phyloP scores from a whole-genome alignment of 2,113 vertebrate genomes.

The Amblyornis subalaris region DNA sequence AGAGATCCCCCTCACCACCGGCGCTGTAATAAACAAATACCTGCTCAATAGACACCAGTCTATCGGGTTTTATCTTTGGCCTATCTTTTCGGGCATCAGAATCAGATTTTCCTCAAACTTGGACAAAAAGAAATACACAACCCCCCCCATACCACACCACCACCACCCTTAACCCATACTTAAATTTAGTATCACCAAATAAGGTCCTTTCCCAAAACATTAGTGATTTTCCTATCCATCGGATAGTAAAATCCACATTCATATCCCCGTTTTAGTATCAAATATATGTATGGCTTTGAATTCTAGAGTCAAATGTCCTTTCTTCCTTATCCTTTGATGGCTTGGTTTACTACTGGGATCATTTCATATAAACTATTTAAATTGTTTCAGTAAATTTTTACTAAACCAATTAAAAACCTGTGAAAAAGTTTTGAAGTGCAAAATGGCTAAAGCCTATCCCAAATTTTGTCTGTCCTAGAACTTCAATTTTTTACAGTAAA shows the following conservation, averaged over 20 bases:
- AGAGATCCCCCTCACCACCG: no score
- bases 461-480: background rate
- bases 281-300: background rate
- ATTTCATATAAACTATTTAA: background rate
- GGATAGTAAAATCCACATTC: background rate
- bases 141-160: background rate
- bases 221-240: background rate
- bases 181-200: background rate
- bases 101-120: background rate
- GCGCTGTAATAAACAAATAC: no score
- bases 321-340: background rate
- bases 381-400: background rate
- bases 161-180: background rate
- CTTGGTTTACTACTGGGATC: background rate
- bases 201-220: background rate
- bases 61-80: no score
- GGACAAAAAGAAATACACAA: background rate
- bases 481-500: background rate
- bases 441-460: background rate
- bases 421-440: background rate
- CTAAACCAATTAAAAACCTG: background rate
- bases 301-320: background rate
- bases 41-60: no score
- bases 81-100: no score
- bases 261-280: background rate